Evolutionary conservation across 2,113 vertebrate genomes (phyloP), one percentile per base, ranked within the genome.

Genomic region (Fregetta grallaria): DNA sequence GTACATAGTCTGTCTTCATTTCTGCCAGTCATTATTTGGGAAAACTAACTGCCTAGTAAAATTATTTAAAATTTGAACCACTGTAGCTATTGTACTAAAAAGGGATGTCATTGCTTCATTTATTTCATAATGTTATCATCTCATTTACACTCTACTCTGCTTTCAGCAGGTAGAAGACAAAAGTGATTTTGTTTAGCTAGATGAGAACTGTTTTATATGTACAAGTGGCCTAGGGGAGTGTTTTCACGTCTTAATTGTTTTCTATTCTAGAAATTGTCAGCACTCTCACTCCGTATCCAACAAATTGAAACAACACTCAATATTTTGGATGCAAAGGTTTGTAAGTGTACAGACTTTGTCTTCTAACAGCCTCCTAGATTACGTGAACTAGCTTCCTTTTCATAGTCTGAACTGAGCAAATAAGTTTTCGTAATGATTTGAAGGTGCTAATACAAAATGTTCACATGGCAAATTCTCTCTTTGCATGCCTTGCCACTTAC

Each of bases 301-400:
- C 99, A 99, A 94, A 99, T 99, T 96, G 99, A 99, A 98, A 99
- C 99, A 47, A 99, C 99, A 1, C 98, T 99, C 86, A 99, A 99
- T 94, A 99, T 99, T 97, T 97, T 99, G 97, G 99, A 99, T 98
- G 99, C 99, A 59, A 99, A 99, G 99, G 99, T 99, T 94, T 96
- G 98, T 98, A 80, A 92, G 30, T 50, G 47, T 68, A 45, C 36
- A 50, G 49, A 63, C 19, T 88, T 87, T 44, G 27, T 73, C 59
- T 68, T 91, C 26, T 38, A 77, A 30, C 27, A 90, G 21, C 55
- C 10, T 95, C 47, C 26, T 68, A 23, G 36, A 19, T 58, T 66
- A 27, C 18, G 9, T 50, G 30, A 93, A 47, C 21, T 22, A 29
- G 5, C 44, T 88, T 74, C 38, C 10, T 85, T 88, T 83, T 80